Evolutionary conservation across 2,113 vertebrate species (phyloP), one percentile per base, ranked within the genome.

Genomic region (Chinchilla lanigera): DNA sequence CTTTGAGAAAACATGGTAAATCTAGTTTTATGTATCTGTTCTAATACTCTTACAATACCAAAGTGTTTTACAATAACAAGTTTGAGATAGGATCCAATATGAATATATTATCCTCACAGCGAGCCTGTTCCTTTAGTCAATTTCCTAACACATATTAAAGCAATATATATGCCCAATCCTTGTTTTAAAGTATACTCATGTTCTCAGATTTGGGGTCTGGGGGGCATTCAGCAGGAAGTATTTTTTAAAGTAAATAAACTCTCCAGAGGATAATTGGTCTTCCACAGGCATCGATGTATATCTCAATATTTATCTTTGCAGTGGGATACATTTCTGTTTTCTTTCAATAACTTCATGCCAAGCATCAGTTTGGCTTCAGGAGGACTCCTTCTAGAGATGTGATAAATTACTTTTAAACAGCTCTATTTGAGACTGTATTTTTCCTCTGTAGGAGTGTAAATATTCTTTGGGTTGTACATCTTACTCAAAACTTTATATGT

Each of bases 91-190:
- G 69, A 97, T 97, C n/a, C 24, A 73, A 44, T 96, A 80, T 97
- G 96, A 98, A 97, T 96, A 95, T 28, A 92, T 97, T 97, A 69
- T 96, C 90, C 47, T 91, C 83, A 92, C 96, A 96, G 28, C 41
- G 92, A 96, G 75, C 89, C 77, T 97, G 38, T 81, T 97, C 96
- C 77, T 86, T 91, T 78, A 98, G 93, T 94, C 92, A 97, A 19
- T 98, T 98, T 98, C 44, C 91, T 96, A 98, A 97, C 82, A 54
- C 56, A 2, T 85, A 54, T 97, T 97, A 84, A 96, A 96, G 83
- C 58, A 90, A 38, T 96, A 93, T 92, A 69, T 92, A 20, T 89
- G 33, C 35, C 67, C 84, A 93, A 22, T 97, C 73, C 47, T 60
- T 96, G 38, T 94, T 97, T 96, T 90, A 97, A 92, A 93, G 61